Evolutionary conservation across 2,888 invertebrate genomes (phyloP), one percentile per base, ranked within the genome.

Genomic region (Villa cingulata): DNA sequence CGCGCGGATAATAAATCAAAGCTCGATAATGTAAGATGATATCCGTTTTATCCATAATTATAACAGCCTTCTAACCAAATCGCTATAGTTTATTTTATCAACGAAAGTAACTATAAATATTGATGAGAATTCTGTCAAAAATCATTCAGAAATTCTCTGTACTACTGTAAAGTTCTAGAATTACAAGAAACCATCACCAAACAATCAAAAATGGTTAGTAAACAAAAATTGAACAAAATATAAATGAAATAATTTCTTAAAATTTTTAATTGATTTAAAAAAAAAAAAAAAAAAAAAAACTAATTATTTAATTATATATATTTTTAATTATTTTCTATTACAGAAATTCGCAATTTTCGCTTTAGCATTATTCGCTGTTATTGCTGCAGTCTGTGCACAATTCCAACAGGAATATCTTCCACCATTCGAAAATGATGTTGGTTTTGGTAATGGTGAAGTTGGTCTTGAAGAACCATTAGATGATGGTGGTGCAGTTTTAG

Each of bases 381-480:
- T 18, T 20, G 34, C 23, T 19, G 4, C 20, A 16, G 29, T 32
- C 12, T 32, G 29, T 14, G 29, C 29, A 1, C 29, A 32, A 32
- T 32, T 32, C 4, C 43, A 36, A 14, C 44, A 44, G 18, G 44
- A 44, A 16, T 44, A 44, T 27, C 37, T 44, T 37, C 44, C 44
- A 29, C 44, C 44, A n/a, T 14, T 10, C 3, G 16, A 29, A 17
- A 27, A 44, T 19, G 19, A 19, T 17, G 40, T 29, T 32, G 45
- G 20, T 15, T 7, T 29, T 15, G 45, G 20, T 39, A 18, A 5
- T 39, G 37, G 17, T 29, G 45, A 19, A 12, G 16, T 45, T 16
- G 39, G 23, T 34, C 14, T 20, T 39, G 37, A 27, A 37, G 37
- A 5, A 37, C 37, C 34, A 7, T 36, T 39, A 4, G 23, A n/a